Conservation (phyloP, 2,113 vertebrate species). For the Leptodactylus fuscus region DNA sequence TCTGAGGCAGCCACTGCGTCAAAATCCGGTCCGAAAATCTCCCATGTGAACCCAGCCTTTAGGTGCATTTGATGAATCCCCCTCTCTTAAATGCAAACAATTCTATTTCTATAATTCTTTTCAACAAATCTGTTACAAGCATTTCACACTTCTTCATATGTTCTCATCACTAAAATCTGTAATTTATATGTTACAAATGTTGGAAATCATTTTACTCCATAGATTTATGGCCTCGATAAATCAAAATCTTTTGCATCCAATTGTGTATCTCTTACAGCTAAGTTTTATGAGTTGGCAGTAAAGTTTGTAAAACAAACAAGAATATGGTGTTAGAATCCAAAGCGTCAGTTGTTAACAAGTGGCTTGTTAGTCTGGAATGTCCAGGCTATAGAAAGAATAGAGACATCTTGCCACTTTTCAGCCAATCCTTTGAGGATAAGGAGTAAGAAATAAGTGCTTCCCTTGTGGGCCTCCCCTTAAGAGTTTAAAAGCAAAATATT, state of each 20-base stretch:
- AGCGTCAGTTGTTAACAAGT: slow-evolving; percentile 75
- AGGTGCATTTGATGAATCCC: no score
- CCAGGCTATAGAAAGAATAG: slow-evolving; percentile 66
- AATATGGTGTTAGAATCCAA: slow-evolving; percentile 56
- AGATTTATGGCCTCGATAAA: not conserved
- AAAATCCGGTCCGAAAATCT: no score
- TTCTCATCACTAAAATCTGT: not conserved
- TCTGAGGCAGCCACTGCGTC: no score
- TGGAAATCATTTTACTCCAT: not conserved
- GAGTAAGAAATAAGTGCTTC: slow-evolving; percentile 79
- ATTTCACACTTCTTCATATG: not conserved
- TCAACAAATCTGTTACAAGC: no score
- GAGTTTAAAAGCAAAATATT: slow-evolving; percentile 94
- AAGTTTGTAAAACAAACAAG: slow-evolving; percentile 55
- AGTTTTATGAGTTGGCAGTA: slow-evolving; percentile 13
- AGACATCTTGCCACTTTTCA: slow-evolving; percentile 75
- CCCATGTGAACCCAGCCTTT: no score
- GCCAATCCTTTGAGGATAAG: slow-evolving; percentile 79
- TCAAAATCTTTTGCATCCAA: not conserved
- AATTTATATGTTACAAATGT: not conserved
- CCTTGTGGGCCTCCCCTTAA: slow-evolving; percentile 82
- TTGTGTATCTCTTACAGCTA: not conserved
- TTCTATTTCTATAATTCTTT: no score
- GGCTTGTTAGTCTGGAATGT: slow-evolving; percentile 75
- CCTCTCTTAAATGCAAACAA: no score